Conservation (phyloP, 2,113 vertebrate species). For the Rhea americana region DNA sequence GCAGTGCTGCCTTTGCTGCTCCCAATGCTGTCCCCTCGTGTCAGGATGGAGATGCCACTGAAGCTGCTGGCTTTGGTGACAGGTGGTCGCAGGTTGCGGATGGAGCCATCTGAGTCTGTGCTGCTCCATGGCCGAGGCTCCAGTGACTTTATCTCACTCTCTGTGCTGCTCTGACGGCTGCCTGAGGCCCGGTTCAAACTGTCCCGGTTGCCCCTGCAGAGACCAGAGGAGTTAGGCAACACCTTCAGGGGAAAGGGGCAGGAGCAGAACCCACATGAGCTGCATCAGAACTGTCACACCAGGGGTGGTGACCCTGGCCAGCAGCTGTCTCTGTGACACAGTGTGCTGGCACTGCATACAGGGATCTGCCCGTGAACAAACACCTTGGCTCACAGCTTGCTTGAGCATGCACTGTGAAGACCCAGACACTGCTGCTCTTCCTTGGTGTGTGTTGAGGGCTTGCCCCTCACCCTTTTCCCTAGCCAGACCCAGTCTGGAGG, state of each 20-base stretch:
- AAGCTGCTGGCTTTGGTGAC: conserved; percentile 99
- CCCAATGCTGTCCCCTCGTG: conserved; percentile 93
- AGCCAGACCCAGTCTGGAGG: neutral
- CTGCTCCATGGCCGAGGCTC: conserved; percentile 98
- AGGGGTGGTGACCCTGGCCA: accelerated
- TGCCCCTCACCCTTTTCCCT: neutral
- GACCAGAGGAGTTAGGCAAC: neutral
- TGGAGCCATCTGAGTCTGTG: conserved; percentile 94
- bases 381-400: neutral
- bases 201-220: conserved; percentile 88
- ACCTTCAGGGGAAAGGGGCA: no score
- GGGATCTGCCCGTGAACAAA: neutral
- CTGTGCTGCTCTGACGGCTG: conserved; percentile 98
- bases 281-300: accelerated
- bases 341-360: accelerated
- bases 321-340: neutral
- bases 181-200: conserved; percentile 88
- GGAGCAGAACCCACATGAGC: neutral
- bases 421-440: neutral
- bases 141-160: conserved; percentile 94
- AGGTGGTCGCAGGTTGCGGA: conserved; percentile 88
- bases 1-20: conserved; percentile 86
- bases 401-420: neutral
- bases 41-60: conserved; percentile 98
- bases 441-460: neutral